A percentile compares a stretch with the other conserved stretches of the same genome.
Evolutionary conservation across 2,113 vertebrate species (phyloP).

Genomic region (Falco punctatus): DNA sequence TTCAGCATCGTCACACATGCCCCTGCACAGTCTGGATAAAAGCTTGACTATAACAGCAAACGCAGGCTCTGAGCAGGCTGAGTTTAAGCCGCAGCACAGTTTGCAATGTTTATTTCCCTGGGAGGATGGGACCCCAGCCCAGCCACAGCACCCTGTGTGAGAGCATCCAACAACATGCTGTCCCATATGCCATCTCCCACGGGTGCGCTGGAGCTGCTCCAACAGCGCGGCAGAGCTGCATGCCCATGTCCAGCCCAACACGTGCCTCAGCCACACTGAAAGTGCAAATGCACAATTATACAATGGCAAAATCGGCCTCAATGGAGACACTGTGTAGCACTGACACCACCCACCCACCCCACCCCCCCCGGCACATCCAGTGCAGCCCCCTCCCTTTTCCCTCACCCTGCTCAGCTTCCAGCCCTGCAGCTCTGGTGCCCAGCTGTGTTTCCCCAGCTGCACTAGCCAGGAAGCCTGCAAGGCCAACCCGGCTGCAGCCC

Average conservation of each 20-base stretch:
- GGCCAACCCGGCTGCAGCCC: background rate
- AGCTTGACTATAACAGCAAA: background rate
- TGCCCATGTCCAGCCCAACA: background rate
- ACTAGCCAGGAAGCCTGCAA: fast-evolving
- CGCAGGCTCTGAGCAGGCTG: background rate
- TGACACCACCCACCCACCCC: no score
- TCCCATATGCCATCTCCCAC: background rate
- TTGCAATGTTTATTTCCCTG: background rate
- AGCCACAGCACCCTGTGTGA: background rate
- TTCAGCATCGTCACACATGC: background rate
- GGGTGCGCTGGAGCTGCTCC: background rate
- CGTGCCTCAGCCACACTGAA: fast-evolving
- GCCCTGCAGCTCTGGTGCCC: background rate
- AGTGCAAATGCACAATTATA: fast-evolving
- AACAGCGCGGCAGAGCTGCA: fast-evolving
- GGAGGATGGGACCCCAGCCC: background rate
- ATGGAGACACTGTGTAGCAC: fast-evolving
- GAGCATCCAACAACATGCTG: background rate
- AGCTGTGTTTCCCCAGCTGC: background rate
- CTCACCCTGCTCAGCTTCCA: background rate
- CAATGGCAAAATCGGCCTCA: background rate
- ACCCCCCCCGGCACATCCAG: fast-evolving
- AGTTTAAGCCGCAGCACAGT: background rate
- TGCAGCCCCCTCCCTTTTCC: background rate
- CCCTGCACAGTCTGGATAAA: background rate